Base-by-base conservation (phyloP, 2,888 invertebrate species). In the Protodeltote pygarga region DNA sequence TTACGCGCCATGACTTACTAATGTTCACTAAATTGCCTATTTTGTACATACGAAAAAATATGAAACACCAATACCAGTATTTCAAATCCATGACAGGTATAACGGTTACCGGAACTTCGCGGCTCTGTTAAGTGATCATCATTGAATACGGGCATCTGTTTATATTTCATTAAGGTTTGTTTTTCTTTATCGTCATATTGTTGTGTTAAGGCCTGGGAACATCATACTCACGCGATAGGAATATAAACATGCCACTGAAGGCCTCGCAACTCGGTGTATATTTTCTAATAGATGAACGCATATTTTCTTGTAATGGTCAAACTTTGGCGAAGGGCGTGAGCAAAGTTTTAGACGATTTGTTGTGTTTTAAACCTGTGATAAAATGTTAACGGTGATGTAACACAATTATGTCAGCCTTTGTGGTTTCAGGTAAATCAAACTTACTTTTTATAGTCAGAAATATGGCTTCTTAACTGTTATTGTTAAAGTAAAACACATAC, bases 231-330 rank as follows among this genome's bases (percentile, higher is more conserved):
- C 85, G 86, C 85, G 79, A 86, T 81, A 66, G 66, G 79, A 78
- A 78, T 81, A 85, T 85, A 85, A 85, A 85, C 80, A 79, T 79
- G 82, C 79, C 77, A 80, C 69, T 63, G 71, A 65, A 67, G 66
- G 75, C 55, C 62, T 66, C 65, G 63, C 55, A 65, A 74, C 81
- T 77, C 75, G 75, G 59, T 60, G 61, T 73, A 85, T 85, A 85
- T 86, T 87, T 88, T 80, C 77, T 86, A 85, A 85, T 89, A 88
- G 85, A 85, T 79, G 83, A 82, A 86, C 81, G 81, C 82, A 84
- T 87, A 88, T 86, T 88, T 89, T 81, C 78, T 82, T 81, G 76
- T 89, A 89, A 90, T 84, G 86, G 84, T 81, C 81, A 76, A 89
- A 90, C 80, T 90, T 88, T 83, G 60, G 75, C 76, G 73, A 78